Evolutionary conservation across 2,113 vertebrate species (phyloP).

Genomic region (Anarhynchus alexandrinus): DNA sequence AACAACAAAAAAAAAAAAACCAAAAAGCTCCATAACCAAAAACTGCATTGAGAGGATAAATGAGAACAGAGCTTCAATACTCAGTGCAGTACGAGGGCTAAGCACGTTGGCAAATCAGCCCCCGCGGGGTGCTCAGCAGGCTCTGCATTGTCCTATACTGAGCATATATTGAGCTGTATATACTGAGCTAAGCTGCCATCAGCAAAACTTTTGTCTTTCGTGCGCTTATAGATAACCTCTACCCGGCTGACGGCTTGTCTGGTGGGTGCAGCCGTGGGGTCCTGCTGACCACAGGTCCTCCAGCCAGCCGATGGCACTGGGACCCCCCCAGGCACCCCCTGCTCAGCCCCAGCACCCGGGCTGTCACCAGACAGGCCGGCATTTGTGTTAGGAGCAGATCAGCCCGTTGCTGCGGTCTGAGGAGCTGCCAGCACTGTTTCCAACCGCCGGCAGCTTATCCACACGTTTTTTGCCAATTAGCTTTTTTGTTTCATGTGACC

Average conservation of each 20-base stretch:
- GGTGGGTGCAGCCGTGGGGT: fast-evolving
- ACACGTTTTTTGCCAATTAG: not conserved
- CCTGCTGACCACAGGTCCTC: not conserved
- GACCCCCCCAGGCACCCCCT: not conserved
- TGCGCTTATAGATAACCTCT: not conserved
- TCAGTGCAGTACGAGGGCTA: not conserved
- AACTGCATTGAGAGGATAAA: not conserved
- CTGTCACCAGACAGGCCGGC: not conserved
- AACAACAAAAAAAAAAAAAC: not conserved
- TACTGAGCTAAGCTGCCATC: not conserved
- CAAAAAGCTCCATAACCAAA: not conserved
- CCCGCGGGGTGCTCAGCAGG: not conserved
- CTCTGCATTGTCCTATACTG: not conserved
- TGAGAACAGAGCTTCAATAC: not conserved
- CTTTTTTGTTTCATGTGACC: not conserved
- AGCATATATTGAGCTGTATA: not conserved
- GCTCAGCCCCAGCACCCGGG: not conserved
- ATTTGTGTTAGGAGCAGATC: fast-evolving
- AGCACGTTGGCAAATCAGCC: not conserved
- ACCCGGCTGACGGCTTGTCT: not conserved
- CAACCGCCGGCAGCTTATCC: not conserved
- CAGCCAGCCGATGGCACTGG: not conserved
- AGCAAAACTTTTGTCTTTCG: not conserved
- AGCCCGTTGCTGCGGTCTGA: not conserved
- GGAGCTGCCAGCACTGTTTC: not conserved